Evolutionary conservation across 2,113 vertebrate genomes (phyloP).

Genomic region (Mirza zaza): DNA sequence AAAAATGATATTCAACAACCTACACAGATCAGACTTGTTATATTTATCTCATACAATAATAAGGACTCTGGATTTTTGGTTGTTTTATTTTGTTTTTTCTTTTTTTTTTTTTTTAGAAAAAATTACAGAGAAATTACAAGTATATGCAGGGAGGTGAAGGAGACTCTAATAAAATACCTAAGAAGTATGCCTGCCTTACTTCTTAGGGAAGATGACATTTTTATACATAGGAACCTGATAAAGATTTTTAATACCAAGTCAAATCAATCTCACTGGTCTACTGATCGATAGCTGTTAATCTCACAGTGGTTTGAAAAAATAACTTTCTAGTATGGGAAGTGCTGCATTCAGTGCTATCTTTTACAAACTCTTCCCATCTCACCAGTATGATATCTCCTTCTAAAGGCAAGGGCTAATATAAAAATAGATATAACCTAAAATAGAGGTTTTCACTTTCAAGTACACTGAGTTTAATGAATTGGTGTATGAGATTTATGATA

Average conservation of each 20-base stretch:
- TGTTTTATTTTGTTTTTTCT: neutral
- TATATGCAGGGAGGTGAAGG: neutral
- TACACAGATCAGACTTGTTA: neutral
- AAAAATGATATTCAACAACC: neutral
- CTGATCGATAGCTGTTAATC: neutral
- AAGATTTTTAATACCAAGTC: neutral
- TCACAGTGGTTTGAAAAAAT: neutral
- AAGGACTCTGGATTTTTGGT: neutral
- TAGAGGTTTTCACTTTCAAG: constrained; percentile 1
- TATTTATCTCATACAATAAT: neutral
- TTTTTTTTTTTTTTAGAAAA: neutral
- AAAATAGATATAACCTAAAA: constrained; percentile 11
- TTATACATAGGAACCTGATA: neutral
- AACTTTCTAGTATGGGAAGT: neutral
- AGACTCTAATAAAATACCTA: neutral
- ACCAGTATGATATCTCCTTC: neutral
- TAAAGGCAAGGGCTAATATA: neutral
- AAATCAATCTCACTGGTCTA: neutral
- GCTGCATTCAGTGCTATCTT: neutral
- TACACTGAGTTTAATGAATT: neutral
- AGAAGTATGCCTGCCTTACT: neutral
- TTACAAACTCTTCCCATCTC: neutral
- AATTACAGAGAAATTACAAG: constrained; percentile 2
- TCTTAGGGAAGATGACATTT: constrained; percentile 20
- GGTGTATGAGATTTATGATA: neutral